Percentiles rank a stretch among this genome's conserved stretches.
Evolutionary conservation across 2,888 invertebrate genomes (phyloP).

Genomic region (Aphodius sticticus): DNA sequence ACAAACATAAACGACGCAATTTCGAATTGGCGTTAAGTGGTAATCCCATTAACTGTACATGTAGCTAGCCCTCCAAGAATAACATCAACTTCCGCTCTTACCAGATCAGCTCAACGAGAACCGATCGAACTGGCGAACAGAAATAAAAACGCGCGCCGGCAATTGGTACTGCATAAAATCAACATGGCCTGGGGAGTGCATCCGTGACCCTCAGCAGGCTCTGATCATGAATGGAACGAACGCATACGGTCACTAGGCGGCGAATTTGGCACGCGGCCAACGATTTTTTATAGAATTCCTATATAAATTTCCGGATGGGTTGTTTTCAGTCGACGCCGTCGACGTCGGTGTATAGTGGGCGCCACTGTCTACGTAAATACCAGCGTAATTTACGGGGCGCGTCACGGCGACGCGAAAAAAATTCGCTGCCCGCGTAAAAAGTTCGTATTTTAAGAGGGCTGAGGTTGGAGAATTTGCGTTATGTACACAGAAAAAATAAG

Average conservation of each 20-base stretch:
- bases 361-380: slow-evolving; percentile 4
- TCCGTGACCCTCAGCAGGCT: not conserved
- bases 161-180: not conserved
- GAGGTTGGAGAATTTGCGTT: not conserved
- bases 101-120: not conserved
- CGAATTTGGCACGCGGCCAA: slow-evolving; percentile 27
- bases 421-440: not conserved
- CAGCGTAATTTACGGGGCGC: not conserved
- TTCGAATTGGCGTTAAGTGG: not conserved
- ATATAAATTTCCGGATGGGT: slow-evolving; percentile 24
- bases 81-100: not conserved
- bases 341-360: not conserved
- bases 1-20: not conserved
- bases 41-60: not conserved
- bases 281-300: slow-evolving; percentile 29
- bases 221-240: slow-evolving; percentile 30
- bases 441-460: not conserved
- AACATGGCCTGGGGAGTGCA: not conserved
- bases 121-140: no score
- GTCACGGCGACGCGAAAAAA: not conserved
- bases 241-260: not conserved
- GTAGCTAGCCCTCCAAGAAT: not conserved
- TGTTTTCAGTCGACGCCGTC: not conserved
- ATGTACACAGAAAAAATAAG: not conserved
- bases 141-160: not conserved